Evolutionary conservation across 1,140 invertebrate species (phyloP), one percentile per base, ranked within the genome.

Genomic region (Temnothorax nylanderi): DNA sequence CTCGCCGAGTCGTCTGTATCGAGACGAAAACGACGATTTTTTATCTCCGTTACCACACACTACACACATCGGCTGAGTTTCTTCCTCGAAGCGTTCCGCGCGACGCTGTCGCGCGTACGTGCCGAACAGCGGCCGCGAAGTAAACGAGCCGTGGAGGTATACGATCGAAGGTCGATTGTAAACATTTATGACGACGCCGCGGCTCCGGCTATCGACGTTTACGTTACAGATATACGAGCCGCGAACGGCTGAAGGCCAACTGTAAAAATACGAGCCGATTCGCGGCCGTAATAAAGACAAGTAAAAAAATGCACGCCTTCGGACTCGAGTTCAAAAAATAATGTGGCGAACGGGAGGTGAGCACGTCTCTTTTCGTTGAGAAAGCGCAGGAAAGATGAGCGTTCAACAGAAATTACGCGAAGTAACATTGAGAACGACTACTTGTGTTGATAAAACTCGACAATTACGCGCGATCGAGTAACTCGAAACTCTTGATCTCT

Each of bases 231-330:
- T 81, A 56, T 51, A 51, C 60, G 75, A 75, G 32, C 80, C 49
- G 72, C 60, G 54, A 78, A 71, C 65, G 65, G 82, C 69, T 32
- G 49, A 51, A 54, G 47, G 72, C 41, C 54, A 49, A 54, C 41
- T 60, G 41, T 65, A 88, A 88, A 78, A 85, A 64, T 88, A 72
- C 32, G 64, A 34, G 37, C 58, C 32, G 41, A 82, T 74, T 65
- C 51, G 16, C 34, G 65, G n/a, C 11, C n/a, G 41, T 51, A 74
- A 85, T 88, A 74, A 78, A 88, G 88, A 89, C 85, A 88, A 88
- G 80, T 26, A 56, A 41, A 81, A 26, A 81, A 88, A 54, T 77
- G 51, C 51, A 32, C 11, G 54, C 3, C 21, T 26, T 7, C 16
- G 3, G 21, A 11, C 4, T 26, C 41, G 47, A 71, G 21, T 13